Conservation (phyloP, 2,888 invertebrate genomes). For the Luperina testacea region DNA sequence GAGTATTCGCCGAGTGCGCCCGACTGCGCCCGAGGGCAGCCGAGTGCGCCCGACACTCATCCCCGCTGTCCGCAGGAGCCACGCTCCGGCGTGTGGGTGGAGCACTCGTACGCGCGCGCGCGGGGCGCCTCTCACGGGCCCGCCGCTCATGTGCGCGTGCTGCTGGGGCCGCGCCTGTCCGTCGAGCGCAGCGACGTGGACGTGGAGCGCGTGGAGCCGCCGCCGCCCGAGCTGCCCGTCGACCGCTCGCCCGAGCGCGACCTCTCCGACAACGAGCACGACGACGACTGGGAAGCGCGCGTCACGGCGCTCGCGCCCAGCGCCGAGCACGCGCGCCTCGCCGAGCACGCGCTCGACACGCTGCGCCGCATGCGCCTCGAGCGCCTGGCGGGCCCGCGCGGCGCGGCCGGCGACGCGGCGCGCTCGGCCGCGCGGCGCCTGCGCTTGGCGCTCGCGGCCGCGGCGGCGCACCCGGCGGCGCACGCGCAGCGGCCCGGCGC, state of each 20-base stretch:
- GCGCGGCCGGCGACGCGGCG: slow-evolving; percentile 60
- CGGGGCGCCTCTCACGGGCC: slow-evolving; percentile 66
- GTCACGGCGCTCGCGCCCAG: slow-evolving; percentile 73
- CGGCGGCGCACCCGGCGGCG: slow-evolving; percentile 63
- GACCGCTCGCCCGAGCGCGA: slow-evolving; percentile 50
- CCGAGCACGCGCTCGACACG: slow-evolving; percentile 67
- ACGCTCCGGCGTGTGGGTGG: slow-evolving; percentile 80
- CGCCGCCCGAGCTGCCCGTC: slow-evolving; percentile 54
- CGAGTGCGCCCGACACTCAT: not conserved
- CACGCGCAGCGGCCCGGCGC: slow-evolving; percentile 72
- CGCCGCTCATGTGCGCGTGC: slow-evolving; percentile 68
- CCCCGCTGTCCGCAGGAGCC: slow-evolving; percentile 58
- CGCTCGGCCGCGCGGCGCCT: slow-evolving; percentile 69
- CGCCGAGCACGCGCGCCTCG: slow-evolving; percentile 72
- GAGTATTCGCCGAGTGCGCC: slow-evolving; percentile 63
- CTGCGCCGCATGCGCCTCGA: slow-evolving; percentile 73
- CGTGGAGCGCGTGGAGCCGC: slow-evolving; percentile 48
- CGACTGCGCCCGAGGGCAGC: slow-evolving; percentile 20
- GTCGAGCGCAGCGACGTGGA: slow-evolving; percentile 55
- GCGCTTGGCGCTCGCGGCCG: slow-evolving; percentile 71
- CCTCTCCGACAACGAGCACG: slow-evolving; percentile 52
- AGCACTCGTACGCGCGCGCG: slow-evolving; percentile 84
- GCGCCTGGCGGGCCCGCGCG: slow-evolving; percentile 66
- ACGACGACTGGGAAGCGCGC: slow-evolving; percentile 74
- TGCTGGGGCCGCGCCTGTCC: slow-evolving; percentile 67